These are phyloP conservation scores for Hemibagrus guttatus DNA, from an alignment of 2,797 vertebrate species.

Conservation along the genomic window DNA sequence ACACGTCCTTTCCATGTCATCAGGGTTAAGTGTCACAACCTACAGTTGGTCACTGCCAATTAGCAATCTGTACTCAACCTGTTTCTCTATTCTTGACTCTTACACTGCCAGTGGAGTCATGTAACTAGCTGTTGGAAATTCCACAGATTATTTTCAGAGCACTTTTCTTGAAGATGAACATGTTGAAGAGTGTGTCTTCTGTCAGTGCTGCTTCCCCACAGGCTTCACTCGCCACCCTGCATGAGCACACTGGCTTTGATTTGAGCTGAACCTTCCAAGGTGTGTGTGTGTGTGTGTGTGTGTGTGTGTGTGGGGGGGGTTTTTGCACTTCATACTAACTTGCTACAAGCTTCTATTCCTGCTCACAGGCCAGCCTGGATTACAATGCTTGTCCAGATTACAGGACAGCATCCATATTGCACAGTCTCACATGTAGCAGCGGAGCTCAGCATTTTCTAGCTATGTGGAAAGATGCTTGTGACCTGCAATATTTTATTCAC, in stretches of 20 bases:
- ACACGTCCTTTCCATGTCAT: background rate
- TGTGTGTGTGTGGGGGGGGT: slow-evolving; percentile 29
- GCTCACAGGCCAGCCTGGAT: slow-evolving; percentile 7
- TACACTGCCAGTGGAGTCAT: background rate
- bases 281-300: slow-evolving; percentile 11
- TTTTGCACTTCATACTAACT: slow-evolving; percentile 34
- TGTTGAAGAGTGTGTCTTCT: slow-evolving; percentile 61
- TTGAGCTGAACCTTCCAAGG: slow-evolving; percentile 1
- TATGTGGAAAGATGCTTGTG: background rate
- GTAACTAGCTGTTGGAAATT: slow-evolving; percentile 1
- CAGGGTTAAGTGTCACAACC: slow-evolving; percentile 36
- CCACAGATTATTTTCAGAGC: slow-evolving; percentile 10
- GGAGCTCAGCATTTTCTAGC: background rate
- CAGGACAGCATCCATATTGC: slow-evolving; percentile 13
- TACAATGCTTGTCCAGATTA: slow-evolving; percentile 20
- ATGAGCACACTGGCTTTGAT: slow-evolving; percentile 63
- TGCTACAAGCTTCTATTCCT: slow-evolving; percentile 25
- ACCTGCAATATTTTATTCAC: slow-evolving; percentile 20
- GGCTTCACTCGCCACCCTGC: slow-evolving; percentile 63
- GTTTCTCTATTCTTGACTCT: slow-evolving; percentile 20
- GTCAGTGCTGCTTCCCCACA: slow-evolving; percentile 61
- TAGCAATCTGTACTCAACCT: slow-evolving; percentile 34
- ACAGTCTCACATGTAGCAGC: background rate
- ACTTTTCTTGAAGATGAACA: slow-evolving; percentile 54
- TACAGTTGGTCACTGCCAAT: slow-evolving; percentile 36